Conservation (phyloP, 2,888 invertebrate genomes). For the Leptopilina drosophilae region DNA sequence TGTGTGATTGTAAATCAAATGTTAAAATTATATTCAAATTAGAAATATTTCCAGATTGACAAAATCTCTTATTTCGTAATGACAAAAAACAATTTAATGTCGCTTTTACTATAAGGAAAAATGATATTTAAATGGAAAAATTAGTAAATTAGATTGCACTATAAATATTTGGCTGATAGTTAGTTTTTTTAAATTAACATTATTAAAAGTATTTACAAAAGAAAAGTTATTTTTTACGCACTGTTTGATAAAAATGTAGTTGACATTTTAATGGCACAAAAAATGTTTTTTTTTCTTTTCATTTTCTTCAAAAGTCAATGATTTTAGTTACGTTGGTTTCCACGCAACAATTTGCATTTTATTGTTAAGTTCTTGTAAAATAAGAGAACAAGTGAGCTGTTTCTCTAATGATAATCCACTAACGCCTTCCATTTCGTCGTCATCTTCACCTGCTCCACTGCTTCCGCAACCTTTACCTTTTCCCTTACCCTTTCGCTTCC, state of each 20-base stretch:
- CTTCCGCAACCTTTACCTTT: slow-evolving; percentile 74
- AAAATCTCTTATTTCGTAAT: no score
- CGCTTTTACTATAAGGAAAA: no score
- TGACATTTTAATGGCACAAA: no score
- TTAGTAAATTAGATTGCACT: no score
- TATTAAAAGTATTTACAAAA: no score
- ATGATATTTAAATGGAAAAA: no score
- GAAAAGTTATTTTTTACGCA: no score
- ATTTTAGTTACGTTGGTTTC: slow-evolving; percentile 78
- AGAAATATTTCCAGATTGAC: no score
- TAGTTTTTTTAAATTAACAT: neutral
- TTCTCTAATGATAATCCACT: slow-evolving; percentile 81
- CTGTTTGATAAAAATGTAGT: no score
- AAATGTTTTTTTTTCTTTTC: slow-evolving; percentile 8
- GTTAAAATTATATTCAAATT: no score
- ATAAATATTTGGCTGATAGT: slow-evolving; percentile 52
- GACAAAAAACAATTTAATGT: no score
- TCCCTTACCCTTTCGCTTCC: slow-evolving; percentile 73
- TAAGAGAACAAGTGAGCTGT: slow-evolving; percentile 84
- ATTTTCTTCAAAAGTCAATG: neutral
- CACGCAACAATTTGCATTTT: slow-evolving; percentile 87
- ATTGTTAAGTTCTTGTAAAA: slow-evolving; percentile 88
- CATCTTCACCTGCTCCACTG: slow-evolving; percentile 78
- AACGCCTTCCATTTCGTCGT: slow-evolving; percentile 79
- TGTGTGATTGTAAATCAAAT: no score